Percentiles rank a stretch among this genome's conserved stretches.
phyloP scores from a whole-genome alignment of 1,140 invertebrate species.

The Tetramorium simillimum region DNA sequence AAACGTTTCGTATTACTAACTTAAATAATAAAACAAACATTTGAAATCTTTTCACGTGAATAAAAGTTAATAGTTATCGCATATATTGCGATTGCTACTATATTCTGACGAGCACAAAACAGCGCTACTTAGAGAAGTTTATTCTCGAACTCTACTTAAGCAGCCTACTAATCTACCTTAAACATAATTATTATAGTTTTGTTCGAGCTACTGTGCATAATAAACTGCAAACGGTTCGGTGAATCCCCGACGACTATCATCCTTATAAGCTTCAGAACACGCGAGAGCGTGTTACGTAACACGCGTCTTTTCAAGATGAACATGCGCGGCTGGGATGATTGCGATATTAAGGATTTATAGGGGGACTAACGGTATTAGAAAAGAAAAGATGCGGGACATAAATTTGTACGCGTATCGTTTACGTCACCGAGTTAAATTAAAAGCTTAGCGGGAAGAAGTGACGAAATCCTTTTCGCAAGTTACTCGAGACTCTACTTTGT shows the following conservation, averaged over 20 bases:
- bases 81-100: not conserved
- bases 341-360: slow-evolving; percentile 29
- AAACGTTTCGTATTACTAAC: not conserved
- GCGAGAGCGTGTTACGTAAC: slow-evolving; percentile 34
- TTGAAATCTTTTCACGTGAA: not conserved
- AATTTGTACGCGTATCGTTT: not conserved
- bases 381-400: not conserved
- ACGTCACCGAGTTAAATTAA: slow-evolving; percentile 10
- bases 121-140: not conserved
- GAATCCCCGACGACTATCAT: slow-evolving; percentile 28
- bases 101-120: not conserved
- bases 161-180: slow-evolving; percentile 28
- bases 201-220: slow-evolving; percentile 30
- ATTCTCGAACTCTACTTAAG: slow-evolving; percentile 25
- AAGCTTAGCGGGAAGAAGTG: not conserved
- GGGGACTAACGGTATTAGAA: not conserved
- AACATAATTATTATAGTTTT: slow-evolving; percentile 39
- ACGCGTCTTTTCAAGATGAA: slow-evolving; percentile 6
- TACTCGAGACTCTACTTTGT: not conserved
- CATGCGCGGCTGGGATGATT: slow-evolving; percentile 4
- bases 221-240: slow-evolving; percentile 42
- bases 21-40: not conserved
- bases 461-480: not conserved
- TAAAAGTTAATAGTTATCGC: not conserved
- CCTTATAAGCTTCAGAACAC: slow-evolving; percentile 39